These are phyloP conservation scores for Napeogenes sylphis DNA, from an alignment of 2,888 invertebrate genomes.

Conservation along the genomic window DNA sequence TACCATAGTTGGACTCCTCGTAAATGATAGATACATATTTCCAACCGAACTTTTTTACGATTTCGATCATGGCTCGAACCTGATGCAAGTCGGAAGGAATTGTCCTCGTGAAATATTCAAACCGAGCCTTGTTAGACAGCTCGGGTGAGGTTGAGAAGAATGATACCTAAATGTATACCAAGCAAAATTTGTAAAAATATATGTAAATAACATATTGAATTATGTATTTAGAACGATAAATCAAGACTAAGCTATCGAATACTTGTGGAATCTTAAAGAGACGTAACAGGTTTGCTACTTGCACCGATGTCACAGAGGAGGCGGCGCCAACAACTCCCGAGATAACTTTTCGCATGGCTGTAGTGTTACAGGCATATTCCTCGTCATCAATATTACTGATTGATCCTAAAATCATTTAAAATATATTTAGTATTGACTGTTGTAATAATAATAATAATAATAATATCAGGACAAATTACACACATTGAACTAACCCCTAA, in stretches of 20 bases:
- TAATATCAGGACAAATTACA: too few species aligned
- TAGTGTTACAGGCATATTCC: constrained; percentile 90
- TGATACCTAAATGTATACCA: constrained; percentile 83
- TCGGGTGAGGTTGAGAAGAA: constrained; percentile 97
- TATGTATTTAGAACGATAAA: too few species aligned
- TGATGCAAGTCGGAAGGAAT: constrained; percentile 96
- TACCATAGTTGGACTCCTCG: constrained; percentile 97
- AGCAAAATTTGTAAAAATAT: not conserved
- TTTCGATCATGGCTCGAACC: constrained; percentile 96
- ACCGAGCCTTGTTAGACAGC: constrained; percentile 94
- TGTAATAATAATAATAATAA: too few species aligned
- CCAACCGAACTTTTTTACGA: constrained; percentile 91
- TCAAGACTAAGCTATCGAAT: not conserved
- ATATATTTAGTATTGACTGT: constrained; percentile 35
- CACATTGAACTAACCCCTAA: too few species aligned
- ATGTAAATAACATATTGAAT: too few species aligned
- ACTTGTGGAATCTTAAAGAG: constrained; percentile 93
- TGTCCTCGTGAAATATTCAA: constrained; percentile 95
- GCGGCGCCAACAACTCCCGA: constrained; percentile 67
- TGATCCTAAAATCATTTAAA: constrained; percentile 80
- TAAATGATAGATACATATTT: constrained; percentile 96
- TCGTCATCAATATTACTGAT: constrained; percentile 95
- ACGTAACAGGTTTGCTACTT: constrained; percentile 90
- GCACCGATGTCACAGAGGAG: constrained; percentile 96
- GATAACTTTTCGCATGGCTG: constrained; percentile 69